Percentiles rank a stretch among this genome's conserved stretches.
phyloP scores from a whole-genome alignment of 1,140 invertebrate species.

The Scaptomyza graminum region DNA sequence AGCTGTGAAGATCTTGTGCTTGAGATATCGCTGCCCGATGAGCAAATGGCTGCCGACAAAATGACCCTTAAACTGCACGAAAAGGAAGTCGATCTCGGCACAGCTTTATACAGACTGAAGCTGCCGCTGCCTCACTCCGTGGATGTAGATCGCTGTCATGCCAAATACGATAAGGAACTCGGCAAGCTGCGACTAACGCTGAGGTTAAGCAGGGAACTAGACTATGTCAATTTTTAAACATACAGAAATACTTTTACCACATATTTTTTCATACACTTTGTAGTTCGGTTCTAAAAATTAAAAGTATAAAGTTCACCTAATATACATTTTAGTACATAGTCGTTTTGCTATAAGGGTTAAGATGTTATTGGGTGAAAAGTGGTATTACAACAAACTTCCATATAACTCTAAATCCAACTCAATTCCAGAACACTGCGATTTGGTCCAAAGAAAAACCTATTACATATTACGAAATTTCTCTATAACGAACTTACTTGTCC shows the following conservation, averaged over 20 bases:
- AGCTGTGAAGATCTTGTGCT: conserved; percentile 95
- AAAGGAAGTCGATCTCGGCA: conserved; percentile 87
- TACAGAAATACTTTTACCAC: not conserved
- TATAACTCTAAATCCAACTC: too few species aligned
- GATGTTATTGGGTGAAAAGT: too few species aligned
- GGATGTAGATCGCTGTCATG: conserved; percentile 90
- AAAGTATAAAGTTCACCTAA: not conserved
- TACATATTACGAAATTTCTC: too few species aligned
- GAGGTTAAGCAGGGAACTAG: conserved; percentile 89
- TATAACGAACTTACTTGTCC: too few species aligned
- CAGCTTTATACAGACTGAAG: conserved; percentile 88
- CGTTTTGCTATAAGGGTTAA: too few species aligned
- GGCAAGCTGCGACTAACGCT: conserved; percentile 89
- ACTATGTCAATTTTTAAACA: conserved; percentile 89
- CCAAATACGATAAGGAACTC: conserved; percentile 90
- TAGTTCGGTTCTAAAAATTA: not conserved
- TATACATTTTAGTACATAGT: too few species aligned
- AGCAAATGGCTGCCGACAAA: conserved; percentile 87
- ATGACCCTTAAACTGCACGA: conserved; percentile 89
- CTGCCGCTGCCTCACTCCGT: conserved; percentile 91
- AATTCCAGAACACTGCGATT: too few species aligned
- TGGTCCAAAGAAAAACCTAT: too few species aligned
- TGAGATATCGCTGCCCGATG: conserved; percentile 89
- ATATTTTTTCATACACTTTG: not conserved
- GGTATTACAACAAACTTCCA: too few species aligned